These are phyloP conservation scores for Thunnus albacares DNA, from an alignment of 2,797 vertebrate species.

Conservation along the genomic window DNA sequence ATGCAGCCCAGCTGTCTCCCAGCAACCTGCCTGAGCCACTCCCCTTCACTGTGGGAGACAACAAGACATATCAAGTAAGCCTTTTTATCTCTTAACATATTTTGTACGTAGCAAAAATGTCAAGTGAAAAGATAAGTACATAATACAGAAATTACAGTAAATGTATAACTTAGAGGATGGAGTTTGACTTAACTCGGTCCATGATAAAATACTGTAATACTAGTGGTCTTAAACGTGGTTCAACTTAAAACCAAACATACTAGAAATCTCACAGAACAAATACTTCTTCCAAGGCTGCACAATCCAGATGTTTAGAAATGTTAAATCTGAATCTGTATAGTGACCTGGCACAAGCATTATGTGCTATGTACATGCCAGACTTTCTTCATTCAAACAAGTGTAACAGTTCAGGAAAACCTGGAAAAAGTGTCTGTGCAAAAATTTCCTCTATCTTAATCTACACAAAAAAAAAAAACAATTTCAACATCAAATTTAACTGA, in stretches of 20 bases:
- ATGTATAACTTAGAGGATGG: background rate
- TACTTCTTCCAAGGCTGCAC: background rate
- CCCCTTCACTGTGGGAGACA: constrained; percentile 98
- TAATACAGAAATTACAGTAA: constrained; percentile 17
- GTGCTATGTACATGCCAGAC: background rate
- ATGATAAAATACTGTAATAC: background rate
- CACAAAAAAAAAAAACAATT: background rate
- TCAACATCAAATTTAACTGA: background rate
- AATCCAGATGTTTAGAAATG: background rate
- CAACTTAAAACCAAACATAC: background rate
- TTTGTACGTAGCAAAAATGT: constrained; percentile 3
- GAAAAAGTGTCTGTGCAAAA: too few relatives aligned
- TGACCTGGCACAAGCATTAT: background rate
- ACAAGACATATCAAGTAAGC: constrained; percentile 93
- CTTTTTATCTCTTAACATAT: constrained; percentile 24
- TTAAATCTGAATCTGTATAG: background rate
- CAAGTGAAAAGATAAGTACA: constrained; percentile 15
- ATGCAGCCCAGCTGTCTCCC: constrained; percentile 95
- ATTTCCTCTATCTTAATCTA: background rate
- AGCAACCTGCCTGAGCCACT: constrained; percentile 93
- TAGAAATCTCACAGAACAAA: background rate
- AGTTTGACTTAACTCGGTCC: background rate
- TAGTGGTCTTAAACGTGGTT: background rate
- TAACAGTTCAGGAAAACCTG: background rate
- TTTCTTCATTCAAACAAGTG: background rate